Evolutionary conservation across 2,113 vertebrate genomes (phyloP).

Genomic region (Gymnogyps californianus): DNA sequence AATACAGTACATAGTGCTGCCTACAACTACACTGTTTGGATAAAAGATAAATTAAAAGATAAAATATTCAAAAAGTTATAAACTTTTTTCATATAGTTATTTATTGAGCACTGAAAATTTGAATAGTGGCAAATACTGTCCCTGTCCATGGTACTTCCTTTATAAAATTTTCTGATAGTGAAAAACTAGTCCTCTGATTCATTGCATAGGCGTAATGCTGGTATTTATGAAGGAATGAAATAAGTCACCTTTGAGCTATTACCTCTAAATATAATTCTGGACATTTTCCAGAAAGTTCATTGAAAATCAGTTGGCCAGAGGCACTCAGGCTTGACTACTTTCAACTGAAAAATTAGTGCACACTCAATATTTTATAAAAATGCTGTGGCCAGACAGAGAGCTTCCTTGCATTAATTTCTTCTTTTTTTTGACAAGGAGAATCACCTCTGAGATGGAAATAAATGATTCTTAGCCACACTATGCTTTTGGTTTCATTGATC

Average conservation of each 20-base stretch:
- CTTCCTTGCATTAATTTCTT: not conserved
- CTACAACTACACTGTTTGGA: not conserved
- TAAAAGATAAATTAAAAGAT: slow-evolving; percentile 14
- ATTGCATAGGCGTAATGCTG: not conserved
- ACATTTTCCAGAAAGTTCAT: not conserved
- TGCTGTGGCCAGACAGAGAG: not conserved
- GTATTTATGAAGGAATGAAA: not conserved
- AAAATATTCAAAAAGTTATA: not conserved
- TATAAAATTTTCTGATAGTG: not conserved
- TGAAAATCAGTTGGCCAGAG: not conserved
- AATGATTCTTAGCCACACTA: not conserved
- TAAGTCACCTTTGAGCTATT: not conserved
- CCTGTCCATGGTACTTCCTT: not conserved
- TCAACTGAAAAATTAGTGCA: not conserved
- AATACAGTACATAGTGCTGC: not conserved
- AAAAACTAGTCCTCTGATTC: not conserved
- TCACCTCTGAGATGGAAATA: not conserved
- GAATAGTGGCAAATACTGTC: not conserved
- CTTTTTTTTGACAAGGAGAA: not conserved
- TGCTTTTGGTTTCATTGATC: not conserved
- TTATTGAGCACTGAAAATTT: not conserved
- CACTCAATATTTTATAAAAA: not conserved
- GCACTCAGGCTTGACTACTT: not conserved
- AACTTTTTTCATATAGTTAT: not conserved
- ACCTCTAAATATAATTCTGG: not conserved